Evolutionary conservation across 1,140 invertebrate species (phyloP).

Genomic region (Chironomus tepperi): DNA sequence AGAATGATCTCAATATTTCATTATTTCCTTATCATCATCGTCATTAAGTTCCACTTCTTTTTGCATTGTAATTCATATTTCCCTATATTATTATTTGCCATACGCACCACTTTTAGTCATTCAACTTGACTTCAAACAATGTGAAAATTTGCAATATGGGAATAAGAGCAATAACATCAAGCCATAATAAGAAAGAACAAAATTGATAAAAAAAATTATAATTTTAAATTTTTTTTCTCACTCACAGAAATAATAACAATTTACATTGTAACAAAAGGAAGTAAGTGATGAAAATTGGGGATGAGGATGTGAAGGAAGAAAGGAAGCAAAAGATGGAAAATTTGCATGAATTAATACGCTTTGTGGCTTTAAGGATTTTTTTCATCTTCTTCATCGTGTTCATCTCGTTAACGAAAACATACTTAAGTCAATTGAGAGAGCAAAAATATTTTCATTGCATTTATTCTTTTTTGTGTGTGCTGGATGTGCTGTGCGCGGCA

Average conservation of each 20-base stretch:
- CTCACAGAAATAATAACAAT: not conserved
- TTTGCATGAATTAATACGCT: not conserved
- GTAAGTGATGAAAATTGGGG: not conserved
- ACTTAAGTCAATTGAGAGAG: slow-evolving; percentile 2
- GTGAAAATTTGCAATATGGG: too few relatives aligned
- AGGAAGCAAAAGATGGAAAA: not conserved
- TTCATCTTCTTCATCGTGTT: not conserved
- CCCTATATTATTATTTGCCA: too few relatives aligned
- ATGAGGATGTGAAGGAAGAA: not conserved
- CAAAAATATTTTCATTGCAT: not conserved
- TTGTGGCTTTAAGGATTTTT: not conserved
- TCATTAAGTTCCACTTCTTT: too few relatives aligned
- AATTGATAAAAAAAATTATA: not conserved
- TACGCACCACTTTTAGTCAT: too few relatives aligned
- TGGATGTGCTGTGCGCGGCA: too few relatives aligned
- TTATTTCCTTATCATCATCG: too few relatives aligned
- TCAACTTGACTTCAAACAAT: too few relatives aligned
- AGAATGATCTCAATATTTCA: too few relatives aligned
- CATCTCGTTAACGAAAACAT: not conserved
- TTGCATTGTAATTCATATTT: too few relatives aligned
- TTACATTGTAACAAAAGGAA: not conserved
- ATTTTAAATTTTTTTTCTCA: not conserved
- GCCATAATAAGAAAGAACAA: too few relatives aligned
- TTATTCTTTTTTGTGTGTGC: not conserved
- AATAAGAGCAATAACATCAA: too few relatives aligned